Evolutionary conservation across 2,888 invertebrate genomes (phyloP), one percentile per base, ranked within the genome.

Genomic region (Ormyrus thymus): DNA sequence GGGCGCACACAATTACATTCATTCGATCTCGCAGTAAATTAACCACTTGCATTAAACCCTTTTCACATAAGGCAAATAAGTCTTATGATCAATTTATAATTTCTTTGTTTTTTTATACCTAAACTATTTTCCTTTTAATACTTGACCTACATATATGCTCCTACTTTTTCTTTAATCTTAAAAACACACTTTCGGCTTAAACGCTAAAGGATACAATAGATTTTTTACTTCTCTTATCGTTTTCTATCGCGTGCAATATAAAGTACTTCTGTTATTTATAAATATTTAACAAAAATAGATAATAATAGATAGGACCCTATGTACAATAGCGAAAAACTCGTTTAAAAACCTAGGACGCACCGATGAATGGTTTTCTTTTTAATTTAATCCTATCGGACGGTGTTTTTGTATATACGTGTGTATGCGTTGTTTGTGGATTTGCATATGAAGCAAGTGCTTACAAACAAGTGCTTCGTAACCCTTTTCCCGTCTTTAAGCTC

Each of bases 241-340:
- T 29, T 15, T 61, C n/a, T 66, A 10, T 81, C 75, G 69, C 81
- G 79, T 84, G 83, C 84, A 83, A 84, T 83, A 85, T 84, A 85
- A 85, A 86, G 85, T 86, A 86, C 84, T 84, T 84, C 82, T 82
- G 82, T 83, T 82, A 80, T 84, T 86, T 84, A 84, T 85, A 86
- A 85, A 86, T 85, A 84, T 84, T 85, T 87, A 88, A 87, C 87
- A 89, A 89, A 89, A 88, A 88, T 89, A 89, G 85, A 88, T 85
- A 86, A 86, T 85, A 84, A 86, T 86, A 84, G 85, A 82, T 85
- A 64, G 65, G 43, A 71, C 61, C 53, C 65, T 86, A 89, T 89
- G 70, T 89, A 89, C 88, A 89, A 84, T 86, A 86, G 84, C 85
- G 85, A 79, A 79, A 29, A 76, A 70, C 65, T 70, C 50, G 68